Evolutionary conservation across 2,113 vertebrate species (phyloP).

Genomic region (Sialia sialis): DNA sequence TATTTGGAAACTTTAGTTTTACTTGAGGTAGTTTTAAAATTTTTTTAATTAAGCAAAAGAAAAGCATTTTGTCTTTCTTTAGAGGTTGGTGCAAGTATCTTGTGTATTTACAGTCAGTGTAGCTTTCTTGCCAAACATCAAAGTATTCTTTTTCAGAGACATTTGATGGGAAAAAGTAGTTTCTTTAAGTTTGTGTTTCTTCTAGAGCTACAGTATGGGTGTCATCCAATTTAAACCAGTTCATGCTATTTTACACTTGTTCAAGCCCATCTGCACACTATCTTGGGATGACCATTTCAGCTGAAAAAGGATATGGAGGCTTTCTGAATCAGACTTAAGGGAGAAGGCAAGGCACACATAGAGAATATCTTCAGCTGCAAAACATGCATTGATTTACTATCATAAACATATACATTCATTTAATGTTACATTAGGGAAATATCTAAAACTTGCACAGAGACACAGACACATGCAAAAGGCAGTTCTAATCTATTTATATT

Average conservation of each 20-base stretch:
- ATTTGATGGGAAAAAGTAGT: neutral
- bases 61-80: neutral
- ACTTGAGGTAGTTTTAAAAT: neutral
- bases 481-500: neutral
- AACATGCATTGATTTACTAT: neutral
- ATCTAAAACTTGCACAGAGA: neutral
- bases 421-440: neutral
- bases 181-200: neutral
- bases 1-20: neutral
- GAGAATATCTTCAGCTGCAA: neutral
- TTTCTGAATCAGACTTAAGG: neutral
- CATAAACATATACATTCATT: neutral
- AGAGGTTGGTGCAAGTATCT: neutral
- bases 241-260: neutral
- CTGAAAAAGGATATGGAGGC: neutral
- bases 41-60: neutral
- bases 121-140: neutral
- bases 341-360: neutral
- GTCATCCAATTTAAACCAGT: neutral
- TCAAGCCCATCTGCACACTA: neutral
- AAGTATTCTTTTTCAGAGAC: neutral
- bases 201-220: neutral
- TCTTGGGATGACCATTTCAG: neutral
- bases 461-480: fast-evolving
- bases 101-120: neutral